A percentile compares a stretch with the other conserved stretches of the same genome.
These are phyloP conservation scores for Mesorhabditis belari DNA, from an alignment of 2,888 invertebrate species.

Conservation along the genomic window DNA sequence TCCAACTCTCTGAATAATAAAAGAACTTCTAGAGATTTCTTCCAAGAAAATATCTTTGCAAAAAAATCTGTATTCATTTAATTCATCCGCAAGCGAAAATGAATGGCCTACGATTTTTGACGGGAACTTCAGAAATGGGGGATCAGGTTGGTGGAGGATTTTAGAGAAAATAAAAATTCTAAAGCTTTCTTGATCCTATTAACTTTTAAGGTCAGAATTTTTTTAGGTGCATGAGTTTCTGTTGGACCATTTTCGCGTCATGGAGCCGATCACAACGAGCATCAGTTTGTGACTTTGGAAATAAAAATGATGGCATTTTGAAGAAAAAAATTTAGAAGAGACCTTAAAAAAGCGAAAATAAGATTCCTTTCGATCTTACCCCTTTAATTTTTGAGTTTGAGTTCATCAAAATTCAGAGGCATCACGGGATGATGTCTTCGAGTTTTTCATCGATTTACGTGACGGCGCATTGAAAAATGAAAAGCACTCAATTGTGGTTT, in stretches of 20 bases:
- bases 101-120: too few relatives aligned
- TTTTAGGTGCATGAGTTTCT: conserved; percentile 20
- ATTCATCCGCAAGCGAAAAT: too few relatives aligned
- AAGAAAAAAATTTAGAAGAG: neutral
- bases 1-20: too few relatives aligned
- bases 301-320: neutral
- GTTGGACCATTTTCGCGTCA: conserved; percentile 22
- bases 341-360: neutral
- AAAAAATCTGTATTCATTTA: too few relatives aligned
- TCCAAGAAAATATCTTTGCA: too few relatives aligned
- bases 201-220: too few relatives aligned
- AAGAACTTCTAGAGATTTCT: too few relatives aligned
- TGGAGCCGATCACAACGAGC: conserved; percentile 28
- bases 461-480: conserved; percentile 18
- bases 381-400: neutral
- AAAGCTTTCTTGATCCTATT: too few relatives aligned
- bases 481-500: conserved; percentile 17
- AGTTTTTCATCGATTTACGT: conserved; percentile 30
- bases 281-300: conserved; percentile 3
- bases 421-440: conserved; percentile 17
- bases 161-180: too few relatives aligned
- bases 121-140: too few relatives aligned
- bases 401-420: conserved; percentile 8
- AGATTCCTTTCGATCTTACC: neutral
- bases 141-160: too few relatives aligned